Conservation (phyloP, 1,140 invertebrate species). For the Lepidurus packardi region DNA sequence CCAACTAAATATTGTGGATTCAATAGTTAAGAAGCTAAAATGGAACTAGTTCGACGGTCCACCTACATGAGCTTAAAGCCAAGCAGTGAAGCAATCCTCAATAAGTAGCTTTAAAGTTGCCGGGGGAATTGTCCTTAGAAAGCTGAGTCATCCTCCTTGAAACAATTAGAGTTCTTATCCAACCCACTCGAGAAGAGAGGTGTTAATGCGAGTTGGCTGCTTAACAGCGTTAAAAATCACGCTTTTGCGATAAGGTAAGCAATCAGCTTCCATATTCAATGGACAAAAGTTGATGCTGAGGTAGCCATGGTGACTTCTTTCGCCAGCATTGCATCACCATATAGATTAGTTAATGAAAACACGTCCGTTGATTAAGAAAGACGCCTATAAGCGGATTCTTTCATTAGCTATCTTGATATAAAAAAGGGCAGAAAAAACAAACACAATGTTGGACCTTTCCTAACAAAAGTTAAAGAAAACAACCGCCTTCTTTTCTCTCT, state of each 20-base stretch:
- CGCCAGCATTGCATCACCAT: neutral
- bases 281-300: neutral
- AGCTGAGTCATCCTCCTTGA: too few relatives aligned
- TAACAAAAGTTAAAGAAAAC: neutral
- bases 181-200: too few relatives aligned
- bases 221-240: neutral
- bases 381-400: neutral
- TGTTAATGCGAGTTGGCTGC: too few relatives aligned
- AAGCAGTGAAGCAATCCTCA: too few relatives aligned
- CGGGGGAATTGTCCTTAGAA: too few relatives aligned
- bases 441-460: neutral
- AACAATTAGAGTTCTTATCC: too few relatives aligned
- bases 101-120: too few relatives aligned
- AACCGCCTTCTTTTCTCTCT: neutral
- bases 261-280: neutral
- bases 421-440: conserved; percentile 7
- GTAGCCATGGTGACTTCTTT: neutral
- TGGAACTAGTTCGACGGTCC: too few relatives aligned
- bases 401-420: neutral
- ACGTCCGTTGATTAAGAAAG: conserved; percentile 7
- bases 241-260: neutral
- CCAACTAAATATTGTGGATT: too few relatives aligned
- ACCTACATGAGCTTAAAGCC: too few relatives aligned
- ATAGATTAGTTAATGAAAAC: conserved; percentile 4
- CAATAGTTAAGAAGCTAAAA: too few relatives aligned